Base-by-base conservation (phyloP, 2,888 invertebrate genomes). In the Digitonthophagus gazella region DNA sequence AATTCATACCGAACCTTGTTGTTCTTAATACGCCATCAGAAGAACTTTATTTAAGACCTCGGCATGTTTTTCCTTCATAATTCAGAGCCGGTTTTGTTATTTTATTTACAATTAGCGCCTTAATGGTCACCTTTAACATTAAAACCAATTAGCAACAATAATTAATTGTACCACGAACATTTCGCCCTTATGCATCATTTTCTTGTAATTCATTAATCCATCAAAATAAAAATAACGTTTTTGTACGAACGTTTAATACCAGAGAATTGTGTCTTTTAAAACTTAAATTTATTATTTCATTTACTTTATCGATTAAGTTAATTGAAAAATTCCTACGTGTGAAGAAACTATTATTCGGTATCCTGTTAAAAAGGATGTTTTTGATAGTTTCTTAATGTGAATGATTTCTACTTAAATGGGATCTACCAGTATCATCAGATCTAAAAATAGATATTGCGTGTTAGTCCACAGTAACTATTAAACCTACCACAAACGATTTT, bases 131-230 rank as follows among this genome's bases (percentile, higher is more conserved):
- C 61, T 61, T 57, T 61, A 19, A 61, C 61, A 61, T 61, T 61
- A 61, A 18, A 16, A 18, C 61, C 61, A 61, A 61, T 61, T 61
- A 61, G 61, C 20, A 61, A 61, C 20, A 61, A 61, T 61, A 61
- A 44, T 61, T 61, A 61, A 61, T 61, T 61, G 61, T 61, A 11
- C 11, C 2, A 44, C 11, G 28, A 11, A 11, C 6, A 44, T 44
- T 8, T 6, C 6, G 28, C 28, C 28, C 28, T 44, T 44, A 8
- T 5, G 8, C 28, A 8, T 11, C 3, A n/a, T n/a, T n/a, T n/a
- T n/a, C n/a, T n/a, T n/a, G 28, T 44, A 44, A 44, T 44, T 44
- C 28, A 44, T 44, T 44, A 44, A 11, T 44, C 11, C 11, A 6
- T 6, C 8, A 44, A 8, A 44, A 44, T 44, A 44, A 44, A 44